Evolutionary conservation across 1,140 invertebrate species (phyloP), one percentile per base, ranked within the genome.

Genomic region (Procambarus clarkii): DNA sequence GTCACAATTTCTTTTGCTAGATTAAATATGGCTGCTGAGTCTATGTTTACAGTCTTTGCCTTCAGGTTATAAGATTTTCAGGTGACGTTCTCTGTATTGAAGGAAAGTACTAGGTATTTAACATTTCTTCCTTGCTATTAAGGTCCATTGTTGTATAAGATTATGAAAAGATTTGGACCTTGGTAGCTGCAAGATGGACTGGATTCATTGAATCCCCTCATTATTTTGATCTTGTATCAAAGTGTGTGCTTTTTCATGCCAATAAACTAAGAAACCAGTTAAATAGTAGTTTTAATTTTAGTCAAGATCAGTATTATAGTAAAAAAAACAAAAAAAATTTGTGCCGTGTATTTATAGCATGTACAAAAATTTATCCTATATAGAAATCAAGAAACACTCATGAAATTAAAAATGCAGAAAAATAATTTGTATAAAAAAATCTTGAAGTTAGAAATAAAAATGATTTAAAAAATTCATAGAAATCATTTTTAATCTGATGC

Each of bases 81-180:
- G 90, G 90, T 91, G 90, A 86, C 64, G 90, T 87, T 91, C 90
- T 87, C 90, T 91, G 90, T 91, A 91, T 91, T 87, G 80, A 91
- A 87, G 88, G 83, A 86, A 87, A 91, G 90, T 91, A 87, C 85
- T 86, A 86, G 78, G 84, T 87, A 91, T 86, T 86, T 87, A 91
- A 87, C 69, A 91, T 86, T 86, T 91, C 90, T 91, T 91, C 90
- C 90, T 91, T 91, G 90, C 90, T 91, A 91, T 91, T 91, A 91
- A 91, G 90, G 90, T 91, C 90, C 90, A 91, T 91, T 91, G 90
- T 91, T 87, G 84, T 91, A 83, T 91, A 86, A 91, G 90, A 91
- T 91, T 91, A 91, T 91, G 90, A 91, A 91, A 91, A 91, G 90
- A 91, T 86, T 91, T 91, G 90, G 90, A 91, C 90, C 90, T 91